Conservation (phyloP, 2,888 invertebrate genomes). For the Xiphydria camelus region DNA sequence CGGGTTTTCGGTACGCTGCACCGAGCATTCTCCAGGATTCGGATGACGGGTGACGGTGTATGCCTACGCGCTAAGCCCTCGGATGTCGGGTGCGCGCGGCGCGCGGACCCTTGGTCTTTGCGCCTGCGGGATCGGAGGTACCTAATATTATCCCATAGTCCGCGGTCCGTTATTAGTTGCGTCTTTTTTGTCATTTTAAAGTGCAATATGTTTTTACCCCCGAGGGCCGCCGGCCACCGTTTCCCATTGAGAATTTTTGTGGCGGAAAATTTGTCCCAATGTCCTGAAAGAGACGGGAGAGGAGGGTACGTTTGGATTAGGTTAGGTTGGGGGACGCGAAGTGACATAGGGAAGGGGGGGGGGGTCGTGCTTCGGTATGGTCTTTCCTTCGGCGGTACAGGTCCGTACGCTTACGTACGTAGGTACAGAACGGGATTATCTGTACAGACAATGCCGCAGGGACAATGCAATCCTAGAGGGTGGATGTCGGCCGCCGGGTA, state of each 20-base stretch:
- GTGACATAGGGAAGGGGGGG: too few relatives aligned
- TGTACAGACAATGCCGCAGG: constrained; percentile 47
- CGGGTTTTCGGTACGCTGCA: constrained; percentile 41
- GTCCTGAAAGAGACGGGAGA: constrained; percentile 26
- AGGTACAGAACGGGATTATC: constrained; percentile 50
- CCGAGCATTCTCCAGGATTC: constrained; percentile 13
- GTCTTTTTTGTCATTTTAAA: constrained; percentile 53
- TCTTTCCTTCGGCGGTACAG: too few relatives aligned
- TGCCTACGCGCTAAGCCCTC: constrained; percentile 19
- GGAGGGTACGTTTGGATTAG: too few relatives aligned
- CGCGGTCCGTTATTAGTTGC: constrained; percentile 49
- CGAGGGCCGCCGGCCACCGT: constrained; percentile 37
- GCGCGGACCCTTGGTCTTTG: too few relatives aligned
- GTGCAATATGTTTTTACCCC: constrained; percentile 50
- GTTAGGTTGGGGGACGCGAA: too few relatives aligned
- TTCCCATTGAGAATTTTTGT: constrained; percentile 52
- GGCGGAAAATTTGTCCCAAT: constrained; percentile 56
- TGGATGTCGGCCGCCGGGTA: too few relatives aligned
- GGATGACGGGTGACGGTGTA: background rate
- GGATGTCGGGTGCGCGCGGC: constrained; percentile 37
- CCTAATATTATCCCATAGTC: constrained; percentile 42
- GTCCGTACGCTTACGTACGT: constrained; percentile 4
- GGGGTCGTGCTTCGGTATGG: too few relatives aligned
- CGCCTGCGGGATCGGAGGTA: background rate
- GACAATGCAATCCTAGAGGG: constrained; percentile 51